Evolutionary conservation across 2,888 invertebrate genomes (phyloP), one percentile per base, ranked within the genome.

Genomic region (Parnassius smintheus): DNA sequence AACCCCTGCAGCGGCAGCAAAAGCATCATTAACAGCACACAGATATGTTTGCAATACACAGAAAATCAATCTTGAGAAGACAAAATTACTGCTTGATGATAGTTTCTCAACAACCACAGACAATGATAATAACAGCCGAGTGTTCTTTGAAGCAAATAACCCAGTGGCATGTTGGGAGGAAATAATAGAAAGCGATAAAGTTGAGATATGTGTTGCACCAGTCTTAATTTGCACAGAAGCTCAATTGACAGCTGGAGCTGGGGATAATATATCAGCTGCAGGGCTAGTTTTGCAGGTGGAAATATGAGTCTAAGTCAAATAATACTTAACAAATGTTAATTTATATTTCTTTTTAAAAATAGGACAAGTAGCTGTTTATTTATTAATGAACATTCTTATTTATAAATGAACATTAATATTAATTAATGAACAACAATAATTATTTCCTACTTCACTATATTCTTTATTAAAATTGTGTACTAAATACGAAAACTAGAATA

Each of bases 201-300:
- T 94, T 18, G 93, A 96, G 73, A 94, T 97, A 59, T 97, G 97
- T 82, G 93, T 97, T 7, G 96, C 97, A 0, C 97, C 97, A 0
- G 96, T 96, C 8, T 86, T 97, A 41, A 96, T 97, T 2, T 97
- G 97, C 76, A 96, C 96, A 0, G 93, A 95, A 71, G 96, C 96
- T 0, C 93, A 94, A 65, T 94, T 96, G 74, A 97, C 97, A 0
- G 97, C 96, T 0, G 97, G 97, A 0, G 97, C 96, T 10, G 97
- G 97, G 0, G 97, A 97, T 79, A 97, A 97, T 77, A 96, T 97
- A 68, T 97, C 97, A 0, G 96, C 96, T n/a, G 96, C 97, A 2
- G 97, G 96, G n/a, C 86, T 97, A 13, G 95, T 94, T n/a, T 86
- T 94, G 60, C 95, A 95, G 81, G 92, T 95, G 65, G 93, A 91